phyloP scores from a whole-genome alignment of 2,113 vertebrate genomes.

The Platysternon megacephalum region DNA sequence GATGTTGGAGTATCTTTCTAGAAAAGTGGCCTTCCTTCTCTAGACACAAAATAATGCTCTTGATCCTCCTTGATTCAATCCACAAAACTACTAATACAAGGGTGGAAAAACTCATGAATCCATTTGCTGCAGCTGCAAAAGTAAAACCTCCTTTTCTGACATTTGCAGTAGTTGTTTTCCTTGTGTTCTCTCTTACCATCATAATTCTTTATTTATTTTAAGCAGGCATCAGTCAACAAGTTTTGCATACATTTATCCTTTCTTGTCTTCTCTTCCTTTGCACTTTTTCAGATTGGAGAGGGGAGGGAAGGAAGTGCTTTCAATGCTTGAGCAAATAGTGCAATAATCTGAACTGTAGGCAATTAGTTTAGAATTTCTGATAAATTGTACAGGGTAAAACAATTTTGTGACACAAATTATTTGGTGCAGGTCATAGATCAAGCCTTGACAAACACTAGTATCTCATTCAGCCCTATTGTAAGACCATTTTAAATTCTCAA shows the following conservation, averaged over 20 bases:
- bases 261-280: not conserved
- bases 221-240: not conserved
- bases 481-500: constrained; percentile 17
- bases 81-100: not conserved
- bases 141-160: not conserved
- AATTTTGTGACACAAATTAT: not conserved
- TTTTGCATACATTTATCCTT: not conserved
- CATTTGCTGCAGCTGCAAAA: not conserved
- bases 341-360: not conserved
- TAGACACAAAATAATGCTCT: not conserved
- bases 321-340: not conserved
- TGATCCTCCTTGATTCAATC: not conserved
- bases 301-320: not conserved
- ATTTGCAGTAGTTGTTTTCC: not conserved
- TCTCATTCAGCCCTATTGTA: not conserved
- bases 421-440: not conserved
- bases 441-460: not conserved
- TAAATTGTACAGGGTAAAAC: not conserved
- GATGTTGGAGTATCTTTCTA: not conserved
- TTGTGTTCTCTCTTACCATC: not conserved
- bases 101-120: not conserved
- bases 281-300: not conserved
- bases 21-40: not conserved
- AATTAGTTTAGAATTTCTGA: constrained; percentile 7
- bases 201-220: not conserved